Base-by-base conservation (phyloP, 2,797 vertebrate species). In the Craterocephalus amniculus region DNA sequence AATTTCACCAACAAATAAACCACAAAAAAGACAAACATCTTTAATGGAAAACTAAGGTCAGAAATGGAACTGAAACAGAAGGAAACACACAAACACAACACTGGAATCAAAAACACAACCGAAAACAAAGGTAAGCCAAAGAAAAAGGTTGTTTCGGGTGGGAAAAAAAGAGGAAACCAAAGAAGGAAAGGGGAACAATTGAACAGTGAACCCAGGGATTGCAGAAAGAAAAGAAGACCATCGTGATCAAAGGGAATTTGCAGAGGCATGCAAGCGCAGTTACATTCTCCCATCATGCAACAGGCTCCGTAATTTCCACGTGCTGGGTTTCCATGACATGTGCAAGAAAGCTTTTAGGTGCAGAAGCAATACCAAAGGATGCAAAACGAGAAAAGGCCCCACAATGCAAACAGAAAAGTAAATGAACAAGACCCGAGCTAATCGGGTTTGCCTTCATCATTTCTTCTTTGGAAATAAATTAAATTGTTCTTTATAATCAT, bases 251-350 rank as follows among this genome's bases (percentile, higher is more conserved):
- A 91, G 70, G 86, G 72, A 85, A 88, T 87, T 76, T 74, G 81
- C 87, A 92, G 85, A 93, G 87, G 94, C 97, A 99, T 99, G 98
- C 97, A 94, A 95, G 97, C 94, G 92, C 88, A 93, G 93, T 95
- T 94, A 96, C 98, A 97, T 98, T 99, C 97, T 96, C 93, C 95
- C 95, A 94, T 94, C 97, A 96, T 99, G 97, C 98, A 98, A 95
- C 95, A 96, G 91, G 94, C 95, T 85, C 91, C 91, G 87, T 88
- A 92, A 93, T 94, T 94, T 95, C 89, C 92, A 93, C 93, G 91
- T 95, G 93, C 96, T 94, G 94, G 95, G 94, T 97, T 96, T 95
- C 92, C 96, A 98, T 96, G 95, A 95, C 95, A 93, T 93, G 86
- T 96, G 97, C 97, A 96, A 96, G 89, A 95, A 96, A 96, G 89